Evolutionary conservation across 64 coral and sea anemone genomes (phyloP), one percentile per base, ranked within the genome.

Genomic region (Porites lutea): DNA sequence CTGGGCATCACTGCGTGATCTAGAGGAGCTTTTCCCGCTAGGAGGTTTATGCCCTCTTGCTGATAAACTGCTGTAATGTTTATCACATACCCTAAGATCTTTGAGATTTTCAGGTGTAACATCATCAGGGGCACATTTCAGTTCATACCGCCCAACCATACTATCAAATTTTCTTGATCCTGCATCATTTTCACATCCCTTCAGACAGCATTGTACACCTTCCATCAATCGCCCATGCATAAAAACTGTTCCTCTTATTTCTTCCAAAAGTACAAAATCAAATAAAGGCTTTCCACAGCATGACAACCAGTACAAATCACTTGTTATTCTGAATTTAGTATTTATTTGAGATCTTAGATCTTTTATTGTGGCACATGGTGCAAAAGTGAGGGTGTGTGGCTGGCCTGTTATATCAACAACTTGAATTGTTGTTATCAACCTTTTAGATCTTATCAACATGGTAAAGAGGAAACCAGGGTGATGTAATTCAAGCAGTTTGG

Each of bases 401-500:
- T 78, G 57, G 16, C 75, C 75, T 78, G 49, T 55, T 55, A 19
- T 57, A 9, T 78, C 75, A 9, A 57, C 9, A 78, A 78, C 50
- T 20, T 22, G 57, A 55, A 78, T 78, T 10, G 75, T 20, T 78
- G 75, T 55, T 4, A 78, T n/a, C 2, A 78, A 78, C 19, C 75
- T 78, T 78, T 54, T 55, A 2, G 75, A 78, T 19, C 50, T 78
- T 11, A 16, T 20, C 19, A 78, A 19, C 75, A 78, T 78, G 50
- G 51, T 78, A 9, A 78, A 21, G 3, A 78, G 18, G 57, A 78
- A 78, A 19, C 75, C 75, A 10, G 75, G 75, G 18, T 78, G 75
- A 52, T 78, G 75, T 8, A 78, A 78, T 78, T 78, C 75, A 78
- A n/a, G 4, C 52, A 78, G 16, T 78, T 78, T 78, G 3, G 50